Percentiles rank a stretch among this genome's conserved stretches.
Conservation (phyloP, 2,888 invertebrate species). For the Chymomyza amoena region DNA sequence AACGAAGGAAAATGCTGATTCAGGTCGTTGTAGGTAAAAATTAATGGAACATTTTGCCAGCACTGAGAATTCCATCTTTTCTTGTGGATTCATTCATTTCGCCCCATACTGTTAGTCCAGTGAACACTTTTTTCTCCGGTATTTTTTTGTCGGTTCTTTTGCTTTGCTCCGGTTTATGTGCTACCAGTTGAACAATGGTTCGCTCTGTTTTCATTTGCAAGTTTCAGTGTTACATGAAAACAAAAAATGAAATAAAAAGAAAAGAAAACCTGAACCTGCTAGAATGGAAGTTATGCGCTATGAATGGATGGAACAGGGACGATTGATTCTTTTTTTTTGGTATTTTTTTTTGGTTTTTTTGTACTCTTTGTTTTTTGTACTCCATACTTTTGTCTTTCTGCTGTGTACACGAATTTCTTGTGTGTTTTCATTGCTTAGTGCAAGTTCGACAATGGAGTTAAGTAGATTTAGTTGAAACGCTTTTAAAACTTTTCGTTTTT, state of each 20-base stretch:
- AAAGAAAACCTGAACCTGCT: not conserved
- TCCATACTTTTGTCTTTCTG: not conserved
- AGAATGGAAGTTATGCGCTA: not conserved
- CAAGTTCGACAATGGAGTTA: not conserved
- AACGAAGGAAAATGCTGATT: slow-evolving; percentile 47
- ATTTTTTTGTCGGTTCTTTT: not conserved
- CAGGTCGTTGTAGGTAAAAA: slow-evolving; percentile 62
- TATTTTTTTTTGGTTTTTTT: too few relatives aligned
- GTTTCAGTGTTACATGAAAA: slow-evolving; percentile 13
- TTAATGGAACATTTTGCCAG: slow-evolving; percentile 60
- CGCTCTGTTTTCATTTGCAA: slow-evolving; percentile 12
- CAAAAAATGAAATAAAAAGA: not conserved
- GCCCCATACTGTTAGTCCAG: not conserved
- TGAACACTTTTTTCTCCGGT: not conserved
- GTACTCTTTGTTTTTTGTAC: too few relatives aligned
- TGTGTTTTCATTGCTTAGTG: not conserved
- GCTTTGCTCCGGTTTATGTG: not conserved
- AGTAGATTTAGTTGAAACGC: not conserved
- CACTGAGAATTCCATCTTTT: slow-evolving; percentile 59
- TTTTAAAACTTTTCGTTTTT: not conserved
- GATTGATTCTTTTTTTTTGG: not conserved
- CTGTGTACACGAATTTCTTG: not conserved
- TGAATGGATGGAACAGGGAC: not conserved
- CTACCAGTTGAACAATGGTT: not conserved
- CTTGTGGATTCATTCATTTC: slow-evolving; percentile 29